Evolutionary conservation across 2,888 invertebrate genomes (phyloP).

Genomic region (Keiferia lycopersicella): DNA sequence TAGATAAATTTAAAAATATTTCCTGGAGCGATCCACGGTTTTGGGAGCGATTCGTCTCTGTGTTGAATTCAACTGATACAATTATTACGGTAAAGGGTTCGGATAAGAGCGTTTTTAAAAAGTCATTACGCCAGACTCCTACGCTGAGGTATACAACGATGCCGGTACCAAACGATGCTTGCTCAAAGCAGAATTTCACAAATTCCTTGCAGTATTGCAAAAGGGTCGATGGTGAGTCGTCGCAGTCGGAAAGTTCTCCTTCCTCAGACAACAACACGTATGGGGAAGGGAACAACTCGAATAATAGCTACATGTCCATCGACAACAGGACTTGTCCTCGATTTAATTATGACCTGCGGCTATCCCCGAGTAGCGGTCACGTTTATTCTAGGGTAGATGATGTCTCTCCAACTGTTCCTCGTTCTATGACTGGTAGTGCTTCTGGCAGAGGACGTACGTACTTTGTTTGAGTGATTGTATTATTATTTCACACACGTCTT

Average conservation of each 20-base stretch:
- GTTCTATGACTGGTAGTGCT: constrained; percentile 60
- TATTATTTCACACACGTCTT: constrained; percentile 33
- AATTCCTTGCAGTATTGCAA: constrained; percentile 75
- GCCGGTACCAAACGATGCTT: constrained; percentile 77
- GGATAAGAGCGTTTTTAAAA: constrained; percentile 77
- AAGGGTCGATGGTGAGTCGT: constrained; percentile 74
- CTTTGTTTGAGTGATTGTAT: constrained; percentile 60
- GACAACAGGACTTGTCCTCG: constrained; percentile 80
- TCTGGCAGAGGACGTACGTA: constrained; percentile 74
- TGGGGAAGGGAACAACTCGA: constrained; percentile 84
- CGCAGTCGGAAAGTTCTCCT: constrained; percentile 82
- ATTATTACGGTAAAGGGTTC: constrained; percentile 75
- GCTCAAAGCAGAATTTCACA: constrained; percentile 79
- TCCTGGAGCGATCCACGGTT: constrained; percentile 90
- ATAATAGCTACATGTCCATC: constrained; percentile 86
- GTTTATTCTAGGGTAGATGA: constrained; percentile 79
- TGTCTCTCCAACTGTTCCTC: constrained; percentile 71
- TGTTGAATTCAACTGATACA: constrained; percentile 86
- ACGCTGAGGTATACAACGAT: constrained; percentile 81
- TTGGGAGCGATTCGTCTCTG: constrained; percentile 91
- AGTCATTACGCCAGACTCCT: constrained; percentile 72
- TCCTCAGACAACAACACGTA: constrained; percentile 81
- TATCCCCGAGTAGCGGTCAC: constrained; percentile 77
- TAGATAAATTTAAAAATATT: constrained; percentile 83
- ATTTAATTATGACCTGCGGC: constrained; percentile 80